These are phyloP conservation scores for Pseudomyrmex concolor DNA, from an alignment of 1,140 invertebrate genomes.

Conservation along the genomic window DNA sequence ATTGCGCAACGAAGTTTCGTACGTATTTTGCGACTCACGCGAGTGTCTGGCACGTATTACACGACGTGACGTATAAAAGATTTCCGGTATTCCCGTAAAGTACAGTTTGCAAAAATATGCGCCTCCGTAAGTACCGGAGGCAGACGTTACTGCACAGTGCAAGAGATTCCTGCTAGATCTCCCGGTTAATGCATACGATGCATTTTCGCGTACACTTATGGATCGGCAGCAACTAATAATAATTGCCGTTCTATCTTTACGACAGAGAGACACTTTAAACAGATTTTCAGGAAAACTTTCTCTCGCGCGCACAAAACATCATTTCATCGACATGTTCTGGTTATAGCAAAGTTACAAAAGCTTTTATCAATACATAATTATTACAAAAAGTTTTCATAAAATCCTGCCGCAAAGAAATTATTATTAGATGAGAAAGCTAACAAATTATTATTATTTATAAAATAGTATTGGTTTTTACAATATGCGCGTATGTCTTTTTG, in stretches of 20 bases:
- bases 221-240: neutral
- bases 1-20: conserved; percentile 33
- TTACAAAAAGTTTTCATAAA: neutral
- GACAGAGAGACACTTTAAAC: conserved; percentile 5
- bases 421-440: conserved; percentile 26
- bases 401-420: conserved; percentile 41
- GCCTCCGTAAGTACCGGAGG: neutral
- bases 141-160: neutral
- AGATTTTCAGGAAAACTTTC: conserved; percentile 8
- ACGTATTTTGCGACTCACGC: conserved; percentile 12
- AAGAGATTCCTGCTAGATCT: conserved; percentile 5
- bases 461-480: neutral
- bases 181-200: conserved; percentile 25
- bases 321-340: neutral
- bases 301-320: conserved; percentile 20
- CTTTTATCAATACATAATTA: conserved; percentile 25
- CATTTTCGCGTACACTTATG: conserved; percentile 25
- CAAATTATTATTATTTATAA: conserved; percentile 12
- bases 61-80: conserved; percentile 20
- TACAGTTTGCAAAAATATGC: conserved; percentile 40
- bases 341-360: conserved; percentile 29
- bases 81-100: neutral
- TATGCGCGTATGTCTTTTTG: neutral
- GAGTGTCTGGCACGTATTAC: conserved; percentile 16
- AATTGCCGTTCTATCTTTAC: conserved; percentile 38